A percentile compares a stretch with the other conserved stretches of the same genome.
Conservation (phyloP, 2,888 invertebrate genomes). For the Apodemia mormo region DNA sequence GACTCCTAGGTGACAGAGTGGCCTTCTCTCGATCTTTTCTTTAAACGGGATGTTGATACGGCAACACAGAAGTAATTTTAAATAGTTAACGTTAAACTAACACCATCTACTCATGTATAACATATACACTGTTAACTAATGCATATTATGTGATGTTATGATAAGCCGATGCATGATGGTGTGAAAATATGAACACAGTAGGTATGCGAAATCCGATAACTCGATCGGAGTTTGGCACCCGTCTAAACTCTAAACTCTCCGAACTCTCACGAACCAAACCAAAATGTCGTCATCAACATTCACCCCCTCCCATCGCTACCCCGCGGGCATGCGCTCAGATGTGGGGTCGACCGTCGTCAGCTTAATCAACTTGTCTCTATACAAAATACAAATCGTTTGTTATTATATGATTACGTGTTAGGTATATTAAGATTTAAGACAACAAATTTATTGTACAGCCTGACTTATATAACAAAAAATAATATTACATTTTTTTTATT, state of each 20-base stretch:
- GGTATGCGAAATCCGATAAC: conserved; percentile 22
- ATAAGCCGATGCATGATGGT: neutral
- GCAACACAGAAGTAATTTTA: too few species aligned
- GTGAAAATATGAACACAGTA: conserved; percentile 1
- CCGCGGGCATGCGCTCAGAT: conserved; percentile 59
- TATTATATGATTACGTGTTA: conserved; percentile 30
- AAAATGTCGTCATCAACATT: conserved; percentile 71
- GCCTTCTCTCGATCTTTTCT: too few species aligned
- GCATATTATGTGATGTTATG: neutral
- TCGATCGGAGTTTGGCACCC: conserved; percentile 43
- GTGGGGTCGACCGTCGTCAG: conserved; percentile 44
- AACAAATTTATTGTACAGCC: neutral
- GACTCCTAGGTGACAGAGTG: too few species aligned
- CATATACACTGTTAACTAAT: neutral
- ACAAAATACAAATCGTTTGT: conserved; percentile 22
- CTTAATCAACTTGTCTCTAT: conserved; percentile 54
- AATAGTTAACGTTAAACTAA: neutral
- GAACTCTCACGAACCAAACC: conserved; percentile 38
- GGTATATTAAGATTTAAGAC: conserved; percentile 24
- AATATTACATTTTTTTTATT: neutral
- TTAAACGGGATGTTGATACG: too few species aligned
- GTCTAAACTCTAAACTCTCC: conserved; percentile 51
- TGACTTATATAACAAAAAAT: neutral
- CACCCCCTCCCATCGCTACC: conserved; percentile 44
- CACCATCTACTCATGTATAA: neutral